Base-by-base conservation (phyloP, 1,140 invertebrate genomes). In the Pteromalus puparum region DNA sequence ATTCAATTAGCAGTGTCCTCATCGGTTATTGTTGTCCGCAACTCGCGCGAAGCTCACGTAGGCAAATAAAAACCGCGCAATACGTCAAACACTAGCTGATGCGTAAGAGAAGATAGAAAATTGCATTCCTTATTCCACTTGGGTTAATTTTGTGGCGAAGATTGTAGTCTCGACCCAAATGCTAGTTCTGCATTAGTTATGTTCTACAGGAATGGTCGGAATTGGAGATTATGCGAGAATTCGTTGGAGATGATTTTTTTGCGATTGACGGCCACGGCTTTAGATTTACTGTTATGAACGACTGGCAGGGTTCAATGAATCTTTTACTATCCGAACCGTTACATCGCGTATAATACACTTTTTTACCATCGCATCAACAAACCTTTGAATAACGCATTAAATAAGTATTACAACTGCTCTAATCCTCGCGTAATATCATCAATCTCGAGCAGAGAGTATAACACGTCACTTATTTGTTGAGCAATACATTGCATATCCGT, bases 91-190 rank as follows among this genome's bases (percentile, higher is more conserved):
- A 12, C 30, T 42, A 53, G 48, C 76, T 78, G 30, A 5, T 30
- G 76, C 76, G 6, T 61, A 6, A 1, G 10, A 38, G 77, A 12
- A 1, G 10, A 38, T 61, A 12, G n/a, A 67, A 79, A 68, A 79
- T 67, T 79, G 77, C 77, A 68, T 79, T 68, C 13, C 38, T 65
- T 34, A 24, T 79, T 30, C 6, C 42, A 78, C 67, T 67, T 67
- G 76, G 34, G 24, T 13, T 67, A 34, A 12, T 30, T 0, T 34
- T 78, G 15, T 3, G n/a, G n/a, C n/a, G n/a, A n/a, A n/a, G n/a
- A n/a, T n/a, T n/a, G n/a, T n/a, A n/a, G n/a, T 38, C 34, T 78
- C 67, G 76, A 67, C 61, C 61, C 15, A 78, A 53, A 78, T 78
- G 9, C 4, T 53, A 0, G 0, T 18, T 18, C 13, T 53, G 48